Conservation (phyloP, 1,140 invertebrate species). For the Drosophila seguyi region DNA sequence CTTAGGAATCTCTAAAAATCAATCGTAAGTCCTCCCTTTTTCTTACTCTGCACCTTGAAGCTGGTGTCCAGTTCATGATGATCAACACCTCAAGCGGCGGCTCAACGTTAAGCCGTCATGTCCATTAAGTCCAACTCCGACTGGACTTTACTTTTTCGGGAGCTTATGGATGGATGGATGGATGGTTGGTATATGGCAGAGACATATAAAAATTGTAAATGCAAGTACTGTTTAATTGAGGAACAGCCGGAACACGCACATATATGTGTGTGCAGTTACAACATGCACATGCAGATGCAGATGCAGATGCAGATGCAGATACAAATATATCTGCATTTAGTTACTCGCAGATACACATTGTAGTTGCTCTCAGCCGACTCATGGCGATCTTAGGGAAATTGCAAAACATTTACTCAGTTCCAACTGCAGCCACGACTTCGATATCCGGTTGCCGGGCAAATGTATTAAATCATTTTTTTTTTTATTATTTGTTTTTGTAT, state of each 20-base stretch:
- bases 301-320: constrained; percentile 11
- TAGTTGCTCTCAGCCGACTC: constrained; percentile 12
- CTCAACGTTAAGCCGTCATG: constrained; percentile 15
- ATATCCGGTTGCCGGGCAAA: constrained; percentile 52
- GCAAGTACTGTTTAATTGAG: constrained; percentile 48
- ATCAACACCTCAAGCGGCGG: constrained; percentile 28
- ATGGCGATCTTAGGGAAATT: constrained; percentile 47
- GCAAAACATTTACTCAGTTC: constrained; percentile 45
- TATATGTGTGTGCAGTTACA: constrained; percentile 15
- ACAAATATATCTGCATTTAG: constrained; percentile 1
- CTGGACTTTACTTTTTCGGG: constrained; percentile 32
- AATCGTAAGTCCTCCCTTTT: neutral
- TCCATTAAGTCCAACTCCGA: constrained; percentile 23
- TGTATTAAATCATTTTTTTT: constrained; percentile 49
- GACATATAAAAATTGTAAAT: constrained; percentile 38
- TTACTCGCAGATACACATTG: constrained; percentile 9
- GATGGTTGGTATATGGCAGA: neutral
- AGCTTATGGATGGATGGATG: constrained; percentile 9
- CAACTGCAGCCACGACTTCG: constrained; percentile 27
- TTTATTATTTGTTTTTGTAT: neutral
- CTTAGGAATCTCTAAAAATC: neutral
- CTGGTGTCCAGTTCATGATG: constrained; percentile 13
- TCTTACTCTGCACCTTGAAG: neutral
- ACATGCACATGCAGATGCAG: constrained; percentile 6
- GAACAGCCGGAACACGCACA: constrained; percentile 47